Conservation (phyloP, 2,113 vertebrate genomes). For the Gracilinanus agilis region DNA sequence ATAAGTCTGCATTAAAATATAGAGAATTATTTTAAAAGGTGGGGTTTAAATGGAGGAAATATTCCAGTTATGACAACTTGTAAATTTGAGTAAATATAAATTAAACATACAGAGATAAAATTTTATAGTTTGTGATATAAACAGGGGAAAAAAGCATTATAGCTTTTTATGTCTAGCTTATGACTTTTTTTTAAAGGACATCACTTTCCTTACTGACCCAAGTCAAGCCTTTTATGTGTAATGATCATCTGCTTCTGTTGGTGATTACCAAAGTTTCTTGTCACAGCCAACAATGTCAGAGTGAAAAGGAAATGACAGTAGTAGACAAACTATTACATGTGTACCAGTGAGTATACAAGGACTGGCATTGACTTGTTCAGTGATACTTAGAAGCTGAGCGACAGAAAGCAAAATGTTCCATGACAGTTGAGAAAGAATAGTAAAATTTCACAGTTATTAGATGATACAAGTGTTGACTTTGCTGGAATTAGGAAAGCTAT, state of each 20-base stretch:
- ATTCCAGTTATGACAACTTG: background rate
- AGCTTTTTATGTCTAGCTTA: background rate
- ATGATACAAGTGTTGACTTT: constrained; percentile 32
- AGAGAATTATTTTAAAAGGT: background rate
- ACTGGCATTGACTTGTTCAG: constrained; percentile 55
- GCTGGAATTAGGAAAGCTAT: constrained; percentile 2
- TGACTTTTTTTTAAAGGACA: background rate
- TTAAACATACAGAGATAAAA: background rate
- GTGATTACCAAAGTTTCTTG: constrained; percentile 25
- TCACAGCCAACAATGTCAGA: constrained; percentile 44
- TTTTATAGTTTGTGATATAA: background rate
- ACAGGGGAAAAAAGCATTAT: background rate
- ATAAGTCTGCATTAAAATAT: background rate
- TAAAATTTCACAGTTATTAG: constrained; percentile 31
- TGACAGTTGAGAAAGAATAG: constrained; percentile 58
- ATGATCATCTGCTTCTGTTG: background rate
- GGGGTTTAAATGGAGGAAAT: background rate
- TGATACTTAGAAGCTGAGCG: constrained; percentile 53
- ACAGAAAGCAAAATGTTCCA: constrained; percentile 64
- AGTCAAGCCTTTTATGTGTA: background rate
- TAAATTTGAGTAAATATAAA: background rate
- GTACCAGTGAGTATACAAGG: constrained; percentile 46
- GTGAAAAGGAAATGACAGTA: constrained; percentile 56
- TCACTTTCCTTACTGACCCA: constrained; percentile 6
- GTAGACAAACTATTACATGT: constrained; percentile 58